Base-by-base conservation (phyloP, 2,113 vertebrate species). In the Python bivittatus region DNA sequence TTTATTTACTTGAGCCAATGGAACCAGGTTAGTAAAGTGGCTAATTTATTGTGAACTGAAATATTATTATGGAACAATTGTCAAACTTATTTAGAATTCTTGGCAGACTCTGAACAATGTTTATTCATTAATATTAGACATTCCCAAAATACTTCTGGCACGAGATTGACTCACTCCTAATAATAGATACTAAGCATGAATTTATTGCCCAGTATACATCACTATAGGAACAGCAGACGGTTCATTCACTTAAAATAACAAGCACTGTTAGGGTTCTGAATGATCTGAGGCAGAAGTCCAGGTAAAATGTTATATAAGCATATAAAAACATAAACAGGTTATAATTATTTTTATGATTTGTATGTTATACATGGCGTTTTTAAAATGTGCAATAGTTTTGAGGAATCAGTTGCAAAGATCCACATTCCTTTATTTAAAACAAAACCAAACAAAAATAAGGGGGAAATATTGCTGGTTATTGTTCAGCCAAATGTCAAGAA, bases 81-180 rank as follows among this genome's bases (percentile, higher is more conserved):
- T 96, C 95, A 96, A 48, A 90, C 94, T 42, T 89, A 91, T 95
- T 95, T 95, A 95, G 94, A 96, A 96, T 94, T 97, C 93, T 92
- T 91, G 94, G 25, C 93, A 95, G 95, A 94, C 60, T 92, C 91
- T 89, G 56, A 91, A 90, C 93, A 95, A 93, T 88, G 68, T 72
- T 95, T 96, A 92, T 95, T 96, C 96, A 94, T 97, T 96, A 94
- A 95, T 96, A 94, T 94, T 96, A 92, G 93, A 96, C 54, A 94
- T 95, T 92, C 90, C 93, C 89, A 95, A 95, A 96, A 95, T 96
- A 93, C 93, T 96, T 96, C 94, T 97, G 96, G 96, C 96, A 96
- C 89, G 60, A 94, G 92, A 94, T 91, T 95, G 96, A 97, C 93
- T 91, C 52, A 85, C 79, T 94, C 89, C 88, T 79, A 53, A 94